phyloP scores from a whole-genome alignment of 1,140 invertebrate species.

The Delia radicum region DNA sequence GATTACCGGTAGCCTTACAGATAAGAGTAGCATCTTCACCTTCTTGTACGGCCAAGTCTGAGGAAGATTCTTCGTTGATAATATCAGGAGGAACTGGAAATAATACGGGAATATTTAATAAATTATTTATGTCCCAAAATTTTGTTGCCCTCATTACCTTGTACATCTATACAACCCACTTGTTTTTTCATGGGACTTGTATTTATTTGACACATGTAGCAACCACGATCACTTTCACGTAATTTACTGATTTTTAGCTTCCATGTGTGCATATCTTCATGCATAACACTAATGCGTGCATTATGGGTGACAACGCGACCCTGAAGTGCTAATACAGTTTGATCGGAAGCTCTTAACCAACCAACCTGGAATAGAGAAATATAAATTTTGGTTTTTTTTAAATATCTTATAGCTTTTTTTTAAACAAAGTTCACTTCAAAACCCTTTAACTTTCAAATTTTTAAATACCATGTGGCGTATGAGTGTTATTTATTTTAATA shows the following conservation, averaged over 20 bases:
- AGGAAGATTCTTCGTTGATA: conserved; percentile 73
- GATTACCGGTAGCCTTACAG: conserved; percentile 75
- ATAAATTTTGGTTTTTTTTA: not conserved
- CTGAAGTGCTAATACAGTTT: conserved; percentile 83
- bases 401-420: not conserved
- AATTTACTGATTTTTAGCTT: conserved; percentile 74
- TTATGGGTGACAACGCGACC: conserved; percentile 87
- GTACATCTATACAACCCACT: conserved; percentile 83
- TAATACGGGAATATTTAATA: not conserved
- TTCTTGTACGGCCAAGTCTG: conserved; percentile 76
- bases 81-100: conserved; percentile 74
- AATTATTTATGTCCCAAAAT: not conserved
- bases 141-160: conserved; percentile 63
- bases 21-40: conserved; percentile 79
- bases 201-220: conserved; percentile 88
- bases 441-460: too few species aligned
- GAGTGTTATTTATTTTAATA: too few species aligned
- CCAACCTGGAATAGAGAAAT: conserved; percentile 69
- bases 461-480: too few species aligned
- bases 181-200: conserved; percentile 86
- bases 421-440: not conserved
- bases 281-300: conserved; percentile 74
- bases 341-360: conserved; percentile 87
- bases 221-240: conserved; percentile 71
- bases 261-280: conserved; percentile 75